Conservation (phyloP, 2,888 invertebrate species). For the Eulithis testata region DNA sequence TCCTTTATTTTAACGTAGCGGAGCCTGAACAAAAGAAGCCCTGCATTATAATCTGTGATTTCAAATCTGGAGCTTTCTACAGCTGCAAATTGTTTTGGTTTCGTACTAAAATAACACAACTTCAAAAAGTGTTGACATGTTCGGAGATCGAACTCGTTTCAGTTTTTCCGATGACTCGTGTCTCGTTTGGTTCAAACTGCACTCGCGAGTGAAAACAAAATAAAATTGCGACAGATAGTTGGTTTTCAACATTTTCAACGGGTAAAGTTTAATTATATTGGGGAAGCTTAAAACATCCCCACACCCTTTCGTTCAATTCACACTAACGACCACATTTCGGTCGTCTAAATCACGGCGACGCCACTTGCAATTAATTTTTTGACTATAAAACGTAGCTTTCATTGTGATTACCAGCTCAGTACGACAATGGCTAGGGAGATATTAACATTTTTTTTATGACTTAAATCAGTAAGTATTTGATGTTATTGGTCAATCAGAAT, state of each 20-base stretch:
- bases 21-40: slow-evolving; percentile 71
- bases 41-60: slow-evolving; percentile 70
- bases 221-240: slow-evolving; percentile 33
- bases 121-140: slow-evolving; percentile 14
- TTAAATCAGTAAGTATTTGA: slow-evolving; percentile 2
- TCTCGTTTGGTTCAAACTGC: slow-evolving; percentile 13
- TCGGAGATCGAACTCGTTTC: slow-evolving; percentile 4
- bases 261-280: slow-evolving; percentile 74
- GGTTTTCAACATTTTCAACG: slow-evolving; percentile 32
- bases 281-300: slow-evolving; percentile 60
- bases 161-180: slow-evolving; percentile 10
- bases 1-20: slow-evolving; percentile 78
- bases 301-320: slow-evolving; percentile 73
- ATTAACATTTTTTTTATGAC: slow-evolving; percentile 19
- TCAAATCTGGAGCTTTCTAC: slow-evolving; percentile 55
- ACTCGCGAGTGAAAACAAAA: slow-evolving; percentile 21
- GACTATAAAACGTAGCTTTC: slow-evolving; percentile 58
- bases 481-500: neutral
- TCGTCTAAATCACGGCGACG: slow-evolving; percentile 73
- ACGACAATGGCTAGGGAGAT: slow-evolving; percentile 37
- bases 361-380: slow-evolving; percentile 80
- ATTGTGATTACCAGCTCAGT: slow-evolving; percentile 51
- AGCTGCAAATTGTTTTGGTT: slow-evolving; percentile 39
- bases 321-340: slow-evolving; percentile 79
- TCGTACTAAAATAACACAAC: slow-evolving; percentile 12